phyloP scores from a whole-genome alignment of 2,797 vertebrate genomes.

The Podarcis lilfordi region DNA sequence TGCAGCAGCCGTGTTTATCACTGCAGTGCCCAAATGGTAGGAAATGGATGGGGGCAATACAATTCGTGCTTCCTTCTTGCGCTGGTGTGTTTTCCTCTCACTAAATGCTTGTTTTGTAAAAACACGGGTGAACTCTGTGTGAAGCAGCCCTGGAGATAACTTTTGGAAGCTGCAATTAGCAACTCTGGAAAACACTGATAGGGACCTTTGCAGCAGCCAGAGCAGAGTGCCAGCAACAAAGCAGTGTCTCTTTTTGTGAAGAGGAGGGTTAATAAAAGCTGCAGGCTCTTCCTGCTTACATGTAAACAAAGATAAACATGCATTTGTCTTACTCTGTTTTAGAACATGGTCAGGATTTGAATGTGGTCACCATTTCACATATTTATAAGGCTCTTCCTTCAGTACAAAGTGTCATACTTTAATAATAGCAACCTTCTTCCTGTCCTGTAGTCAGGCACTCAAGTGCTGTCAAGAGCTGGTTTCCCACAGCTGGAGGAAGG shows the following conservation, averaged over 20 bases:
- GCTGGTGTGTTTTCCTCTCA: constrained; percentile 9
- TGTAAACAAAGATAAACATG: constrained; percentile 21
- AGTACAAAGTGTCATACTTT: background rate
- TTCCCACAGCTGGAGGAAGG: background rate
- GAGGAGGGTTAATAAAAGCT: background rate
- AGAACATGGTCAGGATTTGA: background rate
- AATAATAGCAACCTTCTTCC: background rate
- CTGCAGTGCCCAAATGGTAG: background rate
- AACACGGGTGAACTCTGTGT: background rate
- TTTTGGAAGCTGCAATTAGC: background rate
- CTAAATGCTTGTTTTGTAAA: constrained; percentile 2
- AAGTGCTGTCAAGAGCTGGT: background rate
- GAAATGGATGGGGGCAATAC: background rate
- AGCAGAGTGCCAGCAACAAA: background rate
- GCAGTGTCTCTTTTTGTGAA: background rate
- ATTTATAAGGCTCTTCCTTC: background rate
- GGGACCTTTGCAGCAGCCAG: background rate
- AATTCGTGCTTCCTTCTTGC: constrained; percentile 1
- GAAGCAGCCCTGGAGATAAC: constrained; percentile 16
- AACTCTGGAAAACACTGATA: constrained; percentile 21
- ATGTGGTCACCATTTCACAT: background rate
- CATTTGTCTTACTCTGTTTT: background rate
- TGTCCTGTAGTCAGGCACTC: background rate
- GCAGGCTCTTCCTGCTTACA: background rate
- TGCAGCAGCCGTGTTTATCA: background rate